Base-by-base conservation (phyloP, 2,797 vertebrate species). In the Rhodeus uyekii region DNA sequence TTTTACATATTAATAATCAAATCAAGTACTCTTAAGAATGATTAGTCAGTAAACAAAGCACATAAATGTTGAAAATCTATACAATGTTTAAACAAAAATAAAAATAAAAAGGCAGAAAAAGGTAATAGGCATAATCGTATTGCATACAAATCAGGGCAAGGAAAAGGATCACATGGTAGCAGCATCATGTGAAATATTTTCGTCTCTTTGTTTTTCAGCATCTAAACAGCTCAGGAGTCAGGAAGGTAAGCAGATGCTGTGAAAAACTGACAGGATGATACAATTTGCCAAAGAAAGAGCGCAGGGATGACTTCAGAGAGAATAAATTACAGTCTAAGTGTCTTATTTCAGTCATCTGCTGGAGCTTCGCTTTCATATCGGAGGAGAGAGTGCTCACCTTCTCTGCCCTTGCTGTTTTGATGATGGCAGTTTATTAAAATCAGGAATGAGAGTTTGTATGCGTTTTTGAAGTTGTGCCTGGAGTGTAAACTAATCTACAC, bases 281-380 rank as follows among this genome's bases (percentile, higher is more conserved):
- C 27, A n/a, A 69, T 12, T 42, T 69, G 19, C 36, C 50, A 69
- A n/a, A 46, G 38, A 69, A 79, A 79, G 18, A 69, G 19, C 12
- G 4, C 24, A 69, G 50, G 53, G 53, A 44, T 60, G 65, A 80
- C 65, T 80, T 69, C 65, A 69, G 50, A 71, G 50, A 18, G 78
- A 69, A 80, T 80, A 80, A 34, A 71, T 80, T 60, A 71, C 24
- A 55, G 50, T 80, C 78, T 69, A 55, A 34, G 38, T 67, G 29
- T 78, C 46, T 53, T 38, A 39, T 27, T 78, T 78, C 16, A 78
- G 63, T 67, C 32, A 67, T 78, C n/a, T 53, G 16, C 61, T 63
- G 58, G 39, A 32, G 39, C 39, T 67, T 67, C 12, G 53, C 48
- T n/a, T 55, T 68, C 64, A 53, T 29, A 29, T 79, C 46, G 8